Base-by-base conservation (phyloP, 35 echinoderm and acorn worm genomes). In the Strongylocentrotus purpuratus region DNA sequence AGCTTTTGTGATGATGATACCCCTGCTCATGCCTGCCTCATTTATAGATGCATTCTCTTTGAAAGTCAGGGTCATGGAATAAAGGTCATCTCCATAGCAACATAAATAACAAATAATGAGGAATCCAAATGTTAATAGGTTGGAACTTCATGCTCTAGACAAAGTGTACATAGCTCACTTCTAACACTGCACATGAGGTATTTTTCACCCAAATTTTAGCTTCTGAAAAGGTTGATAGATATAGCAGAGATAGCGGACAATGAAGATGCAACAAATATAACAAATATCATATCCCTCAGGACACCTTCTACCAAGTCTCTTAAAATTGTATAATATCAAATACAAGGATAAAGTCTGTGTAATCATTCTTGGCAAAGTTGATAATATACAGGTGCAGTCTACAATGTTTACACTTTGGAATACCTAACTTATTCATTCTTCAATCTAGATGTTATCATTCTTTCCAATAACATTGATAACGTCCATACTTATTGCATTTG, bases 11-110 rank as follows among this genome's bases (percentile, higher is more conserved):
- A 78, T 78, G 65, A 78, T 78, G 65, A 78, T 78, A 59, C 28
- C 65, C 65, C 65, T 28, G 18, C 20, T 78, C 3, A 78, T 78
- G 65, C 25, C 65, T 78, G 65, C 25, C 65, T 78, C 25, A 78
- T 22, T 28, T 7, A 78, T 28, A 78, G 7, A 78, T 22, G 5
- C 2, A 1, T 78, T 78, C 65, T 78, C 65, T 78, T 78, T 28
- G 20, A 78, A 70, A 78, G 65, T 78, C 65, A 78, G 65, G 22
- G 65, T 78, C 65, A 78, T 15, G 18, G 20, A 78, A n/a, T 22
- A 78, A 70, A 78, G 65, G 65, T 78, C 25, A 78, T 78, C 65
- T 78, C 65, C 65, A 78, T 78, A 78, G 65, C 65, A 78, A 78
- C 65, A 78, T 78, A 22, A 78, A 78, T 78, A 78, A 78, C 65